Evolutionary conservation across 64 coral and sea anemone species (phyloP).

Genomic region (Porites lutea): DNA sequence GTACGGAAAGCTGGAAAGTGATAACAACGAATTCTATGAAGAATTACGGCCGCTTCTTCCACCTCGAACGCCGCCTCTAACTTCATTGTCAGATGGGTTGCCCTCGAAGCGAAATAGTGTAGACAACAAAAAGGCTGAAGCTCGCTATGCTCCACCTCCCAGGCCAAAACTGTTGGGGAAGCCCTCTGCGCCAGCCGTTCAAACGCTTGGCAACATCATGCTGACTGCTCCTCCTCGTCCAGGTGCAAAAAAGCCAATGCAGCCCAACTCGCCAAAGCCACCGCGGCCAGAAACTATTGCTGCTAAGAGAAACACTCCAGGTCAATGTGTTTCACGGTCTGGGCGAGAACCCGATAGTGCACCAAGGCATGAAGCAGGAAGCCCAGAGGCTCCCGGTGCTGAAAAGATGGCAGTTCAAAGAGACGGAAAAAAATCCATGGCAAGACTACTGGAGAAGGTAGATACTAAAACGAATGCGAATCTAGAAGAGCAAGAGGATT

Average conservation of each 20-base stretch:
- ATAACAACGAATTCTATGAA: background rate
- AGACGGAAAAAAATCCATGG: too few species aligned
- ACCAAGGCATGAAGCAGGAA: too few species aligned
- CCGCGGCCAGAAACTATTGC: background rate
- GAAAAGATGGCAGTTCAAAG: too few species aligned
- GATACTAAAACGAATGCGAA: too few species aligned
- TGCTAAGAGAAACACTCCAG: background rate
- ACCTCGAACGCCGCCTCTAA: background rate
- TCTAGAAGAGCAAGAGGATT: too few species aligned
- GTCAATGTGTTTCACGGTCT: background rate
- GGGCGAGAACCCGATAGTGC: too few species aligned
- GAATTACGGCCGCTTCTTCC: constrained; percentile 13
- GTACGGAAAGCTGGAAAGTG: background rate
- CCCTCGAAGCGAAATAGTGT: background rate
- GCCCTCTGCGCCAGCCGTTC: background rate
- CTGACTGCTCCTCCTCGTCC: background rate
- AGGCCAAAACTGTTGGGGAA: background rate
- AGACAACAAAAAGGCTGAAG: background rate
- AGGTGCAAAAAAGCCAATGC: background rate
- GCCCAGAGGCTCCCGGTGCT: too few species aligned
- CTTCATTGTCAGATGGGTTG: background rate
- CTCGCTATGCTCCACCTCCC: background rate
- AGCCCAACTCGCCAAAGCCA: background rate
- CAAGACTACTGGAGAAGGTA: too few species aligned
- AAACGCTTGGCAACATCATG: background rate